These are phyloP conservation scores for Thrips palmi DNA, from an alignment of 1,140 invertebrate genomes.

Conservation along the genomic window DNA sequence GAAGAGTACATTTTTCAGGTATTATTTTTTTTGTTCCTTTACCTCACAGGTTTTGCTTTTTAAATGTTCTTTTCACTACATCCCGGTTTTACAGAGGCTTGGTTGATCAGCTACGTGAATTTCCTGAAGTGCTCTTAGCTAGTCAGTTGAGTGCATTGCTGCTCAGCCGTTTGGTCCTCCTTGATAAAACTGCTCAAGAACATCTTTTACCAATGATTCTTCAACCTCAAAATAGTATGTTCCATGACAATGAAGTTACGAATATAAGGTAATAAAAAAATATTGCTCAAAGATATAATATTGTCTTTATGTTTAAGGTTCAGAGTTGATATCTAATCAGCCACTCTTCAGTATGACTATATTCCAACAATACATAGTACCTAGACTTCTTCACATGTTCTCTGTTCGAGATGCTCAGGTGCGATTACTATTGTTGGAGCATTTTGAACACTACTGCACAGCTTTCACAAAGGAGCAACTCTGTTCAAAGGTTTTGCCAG, in stretches of 20 bases:
- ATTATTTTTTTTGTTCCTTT: slow-evolving; percentile 11
- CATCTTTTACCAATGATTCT: slow-evolving; percentile 56
- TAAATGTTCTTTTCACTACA: slow-evolving; percentile 5
- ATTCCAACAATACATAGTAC: slow-evolving; percentile 48
- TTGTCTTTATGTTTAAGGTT: not conserved
- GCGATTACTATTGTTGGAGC: slow-evolving; percentile 42
- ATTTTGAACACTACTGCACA: slow-evolving; percentile 49
- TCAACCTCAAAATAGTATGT: slow-evolving; percentile 38
- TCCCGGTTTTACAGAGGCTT: slow-evolving; percentile 27
- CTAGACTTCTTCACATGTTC: slow-evolving; percentile 55
- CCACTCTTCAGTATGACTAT: slow-evolving; percentile 39
- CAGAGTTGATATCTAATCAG: slow-evolving; percentile 22
- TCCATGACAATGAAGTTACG: not conserved
- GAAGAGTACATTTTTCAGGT: slow-evolving; percentile 57
- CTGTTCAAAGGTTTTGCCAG: slow-evolving; percentile 45
- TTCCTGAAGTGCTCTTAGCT: slow-evolving; percentile 59
- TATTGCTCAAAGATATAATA: not conserved
- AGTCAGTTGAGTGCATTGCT: slow-evolving; percentile 52
- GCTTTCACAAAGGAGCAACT: slow-evolving; percentile 51
- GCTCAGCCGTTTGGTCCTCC: slow-evolving; percentile 60
- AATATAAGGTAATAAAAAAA: slow-evolving; percentile 14
- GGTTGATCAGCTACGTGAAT: slow-evolving; percentile 38
- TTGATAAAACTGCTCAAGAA: slow-evolving; percentile 55
- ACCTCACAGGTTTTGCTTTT: slow-evolving; percentile 1
- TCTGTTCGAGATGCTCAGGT: slow-evolving; percentile 57